A percentile compares a stretch with the other conserved stretches of the same genome.
Conservation (phyloP, 2,888 invertebrate species). For the Chouioia cunea region DNA sequence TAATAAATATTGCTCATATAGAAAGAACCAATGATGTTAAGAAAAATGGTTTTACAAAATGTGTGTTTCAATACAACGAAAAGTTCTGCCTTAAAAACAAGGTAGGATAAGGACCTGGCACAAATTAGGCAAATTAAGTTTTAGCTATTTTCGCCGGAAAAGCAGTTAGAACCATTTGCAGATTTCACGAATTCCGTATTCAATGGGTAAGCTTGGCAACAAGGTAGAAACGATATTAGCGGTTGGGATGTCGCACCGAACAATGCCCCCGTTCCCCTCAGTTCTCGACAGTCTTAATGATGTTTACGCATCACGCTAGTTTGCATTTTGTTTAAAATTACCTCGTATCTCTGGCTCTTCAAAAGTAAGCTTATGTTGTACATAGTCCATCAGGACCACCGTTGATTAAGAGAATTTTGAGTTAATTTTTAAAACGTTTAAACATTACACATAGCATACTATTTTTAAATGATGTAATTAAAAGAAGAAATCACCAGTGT, state of each 20-base stretch:
- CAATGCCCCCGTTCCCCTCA: conserved; percentile 18
- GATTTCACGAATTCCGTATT: conserved; percentile 57
- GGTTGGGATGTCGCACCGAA: not conserved
- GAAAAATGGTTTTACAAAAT: too few species aligned
- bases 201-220: conserved; percentile 41
- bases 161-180: conserved; percentile 56
- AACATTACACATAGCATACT: too few species aligned
- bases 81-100: not conserved
- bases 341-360: too few species aligned
- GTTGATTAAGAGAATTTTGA: too few species aligned
- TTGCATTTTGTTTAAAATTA: conserved; percentile 30
- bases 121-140: conserved; percentile 57
- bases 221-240: conserved; percentile 40
- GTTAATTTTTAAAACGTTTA: too few species aligned
- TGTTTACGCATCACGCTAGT: conserved; percentile 26
- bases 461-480: too few species aligned
- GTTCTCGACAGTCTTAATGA: conserved; percentile 38
- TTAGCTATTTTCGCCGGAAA: conserved; percentile 50
- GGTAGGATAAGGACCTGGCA: conserved; percentile 1
- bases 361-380: too few species aligned
- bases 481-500: too few species aligned
- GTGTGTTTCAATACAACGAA: not conserved
- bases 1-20: too few species aligned
- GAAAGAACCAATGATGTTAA: too few species aligned
- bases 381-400: too few species aligned